Base-by-base conservation (phyloP, 1,140 invertebrate genomes). In the Dreissena polymorpha region DNA sequence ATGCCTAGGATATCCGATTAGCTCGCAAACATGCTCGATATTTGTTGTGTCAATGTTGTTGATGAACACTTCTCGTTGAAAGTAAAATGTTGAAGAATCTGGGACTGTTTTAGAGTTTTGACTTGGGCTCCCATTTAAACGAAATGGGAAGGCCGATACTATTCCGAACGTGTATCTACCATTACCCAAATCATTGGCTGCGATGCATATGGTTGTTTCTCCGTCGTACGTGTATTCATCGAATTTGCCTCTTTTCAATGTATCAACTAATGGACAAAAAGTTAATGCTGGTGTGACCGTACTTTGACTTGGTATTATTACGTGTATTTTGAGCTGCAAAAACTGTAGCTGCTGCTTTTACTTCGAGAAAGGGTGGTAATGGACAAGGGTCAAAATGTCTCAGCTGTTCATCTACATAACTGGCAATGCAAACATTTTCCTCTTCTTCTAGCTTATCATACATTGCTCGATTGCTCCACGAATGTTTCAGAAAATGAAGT, bases 281-380 rank as follows among this genome's bases (percentile, higher is more conserved):
- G 18, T 29, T 49, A 51, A 71, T 14, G 29, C 53, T 12, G 69
- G 39, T 71, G 23, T 27, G 12, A 21, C 13, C 18, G 6, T 51
- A 23, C 53, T 71, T 71, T 71, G 49, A 23, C 49, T 71, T 6
- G 69, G 69, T 27, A 51, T 51, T 5, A 71, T 51, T 1, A 71
- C 69, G 49, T 29, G 25, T 12, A 71, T 50, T 18, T 50, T 50
- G 6, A 71, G 12, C n/a, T 71, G 69, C 27, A 71, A n/a, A 71
- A 50, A 71, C 13, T n/a, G 69, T 71, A 12, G 69, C 69, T 8
- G 69, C 69, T 6, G 69, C 69, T 23, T 71, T 71, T 8, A 71
- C 69, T 51, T 71, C 69, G 6, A 71, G 25, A 12, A 25, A 71
- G 18, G 69, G 69, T 18, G 29, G 69, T 21, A 51, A 51, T 51